Conservation (phyloP, 1,140 invertebrate genomes). For the Temnothorax nylanderi region DNA sequence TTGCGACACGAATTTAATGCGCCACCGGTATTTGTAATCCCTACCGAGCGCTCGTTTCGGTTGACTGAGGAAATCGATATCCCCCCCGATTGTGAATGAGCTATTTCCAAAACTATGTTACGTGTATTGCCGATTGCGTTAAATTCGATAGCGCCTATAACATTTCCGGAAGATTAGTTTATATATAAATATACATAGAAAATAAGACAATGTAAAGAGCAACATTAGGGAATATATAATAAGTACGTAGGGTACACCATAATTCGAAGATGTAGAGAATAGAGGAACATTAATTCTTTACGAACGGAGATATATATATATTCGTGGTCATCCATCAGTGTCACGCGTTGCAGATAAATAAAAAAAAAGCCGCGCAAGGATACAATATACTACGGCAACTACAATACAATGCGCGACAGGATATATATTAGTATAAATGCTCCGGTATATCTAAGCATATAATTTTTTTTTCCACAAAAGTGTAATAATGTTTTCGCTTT, state of each 20-base stretch:
- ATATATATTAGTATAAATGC: constrained; percentile 38
- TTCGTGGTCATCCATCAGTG: constrained; percentile 32
- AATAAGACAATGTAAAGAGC: not conserved
- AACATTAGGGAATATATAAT: not conserved
- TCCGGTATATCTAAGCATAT: not conserved
- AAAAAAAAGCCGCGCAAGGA: constrained; percentile 37
- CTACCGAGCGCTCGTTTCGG: constrained; percentile 33
- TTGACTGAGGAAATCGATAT: constrained; percentile 50
- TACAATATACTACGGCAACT: constrained; percentile 29
- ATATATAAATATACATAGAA: too few relatives aligned
- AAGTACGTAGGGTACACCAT: not conserved
- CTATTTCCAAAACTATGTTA: constrained; percentile 45
- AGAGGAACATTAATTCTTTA: constrained; percentile 47
- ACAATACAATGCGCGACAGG: not conserved
- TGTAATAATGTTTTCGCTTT: not conserved
- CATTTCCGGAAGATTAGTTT: constrained; percentile 18
- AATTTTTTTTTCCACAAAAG: not conserved
- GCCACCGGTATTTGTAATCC: constrained; percentile 32
- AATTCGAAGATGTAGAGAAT: constrained; percentile 7
- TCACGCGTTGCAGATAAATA: constrained; percentile 27
- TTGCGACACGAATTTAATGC: constrained; percentile 50
- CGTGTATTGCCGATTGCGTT: constrained; percentile 14
- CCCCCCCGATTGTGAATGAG: constrained; percentile 26
- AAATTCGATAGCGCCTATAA: not conserved
- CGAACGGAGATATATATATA: constrained; percentile 34